Evolutionary conservation across 1,140 invertebrate species (phyloP), one percentile per base, ranked within the genome.

Genomic region (Charaxes varanes): DNA sequence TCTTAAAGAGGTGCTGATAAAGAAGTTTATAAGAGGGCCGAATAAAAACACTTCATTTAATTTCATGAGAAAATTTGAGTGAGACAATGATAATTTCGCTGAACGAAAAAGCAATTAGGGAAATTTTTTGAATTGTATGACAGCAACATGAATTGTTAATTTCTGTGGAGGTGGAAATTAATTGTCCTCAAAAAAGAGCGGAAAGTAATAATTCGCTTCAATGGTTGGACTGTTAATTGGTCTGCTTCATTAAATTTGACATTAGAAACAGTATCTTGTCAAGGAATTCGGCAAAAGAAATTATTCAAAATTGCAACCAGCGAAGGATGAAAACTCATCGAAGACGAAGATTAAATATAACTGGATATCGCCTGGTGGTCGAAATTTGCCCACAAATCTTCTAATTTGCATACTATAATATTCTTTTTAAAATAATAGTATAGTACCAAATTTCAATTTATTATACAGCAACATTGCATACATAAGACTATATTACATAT

Each of bases 141-240:
- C 28, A 8, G 28, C 15, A 31, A 31, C 15, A 18, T 18, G 15
- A 31, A 31, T 31, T 31, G 28, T 31, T 31, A 31, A 31, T 31
- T 31, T 31, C 16, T 5, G 3, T 2, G 18, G 28, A 16, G 18
- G 18, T 14, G 4, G 15, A 31, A 31, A 31, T 31, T 31, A 31
- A 31, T 31, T 31, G 15, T 31, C 28, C 18, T 31, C 28, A 31
- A 31, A 31, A 31, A 31, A 16, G 15, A 31, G 8, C 28, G 28
- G 28, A 31, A 31, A 31, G 28, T 31, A 31, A 31, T 18, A 31
- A 31, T 31, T 31, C 18, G 28, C 28, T 31, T 31, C 18, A 16
- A 31, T 17, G 7, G 16, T 28, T 3, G 14, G 12, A 14, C 15
- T 14, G 16, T 31, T 31, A 31, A 31, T 31, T 31, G 28, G 28